Evolutionary conservation across 2,888 invertebrate genomes (phyloP).

Genomic region (Brenthis hecate): DNA sequence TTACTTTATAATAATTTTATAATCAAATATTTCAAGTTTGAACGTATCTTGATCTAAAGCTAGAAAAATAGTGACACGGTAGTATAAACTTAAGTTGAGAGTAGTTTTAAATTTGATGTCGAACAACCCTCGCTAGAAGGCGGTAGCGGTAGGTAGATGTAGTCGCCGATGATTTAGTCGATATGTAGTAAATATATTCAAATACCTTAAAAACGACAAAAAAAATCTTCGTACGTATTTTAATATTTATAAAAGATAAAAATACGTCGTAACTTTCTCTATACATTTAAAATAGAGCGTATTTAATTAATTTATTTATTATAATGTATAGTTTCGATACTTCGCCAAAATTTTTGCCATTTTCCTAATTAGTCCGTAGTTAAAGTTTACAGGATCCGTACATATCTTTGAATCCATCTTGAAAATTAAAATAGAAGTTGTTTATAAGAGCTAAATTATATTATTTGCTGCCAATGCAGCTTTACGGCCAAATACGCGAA

Average conservation of each 20-base stretch:
- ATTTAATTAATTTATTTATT: conserved; percentile 9
- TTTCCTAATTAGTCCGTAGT: conserved; percentile 43
- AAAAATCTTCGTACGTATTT: not conserved
- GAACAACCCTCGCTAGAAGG: not conserved
- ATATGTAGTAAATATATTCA: not conserved
- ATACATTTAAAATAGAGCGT: conserved; percentile 1
- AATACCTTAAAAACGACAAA: not conserved
- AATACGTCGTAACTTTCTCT: conserved; percentile 1
- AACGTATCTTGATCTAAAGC: conserved; percentile 8
- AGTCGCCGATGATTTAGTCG: conserved; percentile 1
- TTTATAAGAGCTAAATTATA: conserved; percentile 30
- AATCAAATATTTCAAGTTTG: conserved; percentile 14
- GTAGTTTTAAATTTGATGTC: conserved; percentile 1
- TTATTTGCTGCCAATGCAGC: conserved; percentile 36
- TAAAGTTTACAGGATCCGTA: conserved; percentile 45
- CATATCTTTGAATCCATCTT: conserved; percentile 48
- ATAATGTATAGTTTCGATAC: conserved; percentile 4
- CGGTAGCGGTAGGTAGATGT: conserved; percentile 1
- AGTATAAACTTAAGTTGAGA: not conserved
- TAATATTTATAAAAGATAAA: not conserved
- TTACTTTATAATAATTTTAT: conserved; percentile 4
- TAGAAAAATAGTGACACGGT: conserved; percentile 1
- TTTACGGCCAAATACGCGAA: conserved; percentile 27
- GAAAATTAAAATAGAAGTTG: conserved; percentile 36
- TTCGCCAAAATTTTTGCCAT: conserved; percentile 27